A percentile compares a stretch with the other conserved stretches of the same genome.
These are phyloP conservation scores for Hesperophylax magnus DNA, from an alignment of 1,140 invertebrate genomes.

Conservation along the genomic window DNA sequence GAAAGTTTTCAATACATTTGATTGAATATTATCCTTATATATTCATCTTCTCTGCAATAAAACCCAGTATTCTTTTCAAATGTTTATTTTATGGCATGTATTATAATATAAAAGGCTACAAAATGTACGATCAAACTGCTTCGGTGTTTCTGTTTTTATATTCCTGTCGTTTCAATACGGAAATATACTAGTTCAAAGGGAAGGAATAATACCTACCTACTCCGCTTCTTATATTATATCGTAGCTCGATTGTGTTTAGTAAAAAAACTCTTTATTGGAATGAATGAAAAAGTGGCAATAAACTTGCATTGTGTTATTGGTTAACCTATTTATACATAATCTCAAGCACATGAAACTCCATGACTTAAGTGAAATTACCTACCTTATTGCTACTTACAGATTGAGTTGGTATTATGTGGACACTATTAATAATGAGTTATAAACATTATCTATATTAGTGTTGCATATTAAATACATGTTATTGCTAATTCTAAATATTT, in stretches of 20 bases:
- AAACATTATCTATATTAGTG: too few species aligned
- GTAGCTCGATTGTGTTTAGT: background rate
- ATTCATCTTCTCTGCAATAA: conserved; percentile 17
- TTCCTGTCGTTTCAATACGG: conserved; percentile 8
- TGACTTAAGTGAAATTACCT: conserved; percentile 34
- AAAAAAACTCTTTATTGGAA: background rate
- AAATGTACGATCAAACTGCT: conserved; percentile 22
- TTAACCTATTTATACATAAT: conserved; percentile 42
- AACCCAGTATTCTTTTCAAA: conserved; percentile 35
- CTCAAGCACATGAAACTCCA: conserved; percentile 31
- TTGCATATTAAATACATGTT: too few species aligned
- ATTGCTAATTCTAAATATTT: too few species aligned
- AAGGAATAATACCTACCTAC: conserved; percentile 6
- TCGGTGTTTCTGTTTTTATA: conserved; percentile 33
- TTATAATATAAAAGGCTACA: conserved; percentile 39
- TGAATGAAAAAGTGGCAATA: background rate
- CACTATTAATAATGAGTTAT: too few species aligned
- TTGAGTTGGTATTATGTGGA: too few species aligned
- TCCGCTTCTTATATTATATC: background rate
- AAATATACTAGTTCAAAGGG: conserved; percentile 1
- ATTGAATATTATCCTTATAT: conserved; percentile 25
- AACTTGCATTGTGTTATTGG: conserved; percentile 21
- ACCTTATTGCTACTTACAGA: conserved; percentile 25
- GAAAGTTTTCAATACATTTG: too few species aligned
- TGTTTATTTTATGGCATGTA: conserved; percentile 45